Conservation (phyloP, 2,888 invertebrate genomes). For the Tolmerus cingulatus region DNA sequence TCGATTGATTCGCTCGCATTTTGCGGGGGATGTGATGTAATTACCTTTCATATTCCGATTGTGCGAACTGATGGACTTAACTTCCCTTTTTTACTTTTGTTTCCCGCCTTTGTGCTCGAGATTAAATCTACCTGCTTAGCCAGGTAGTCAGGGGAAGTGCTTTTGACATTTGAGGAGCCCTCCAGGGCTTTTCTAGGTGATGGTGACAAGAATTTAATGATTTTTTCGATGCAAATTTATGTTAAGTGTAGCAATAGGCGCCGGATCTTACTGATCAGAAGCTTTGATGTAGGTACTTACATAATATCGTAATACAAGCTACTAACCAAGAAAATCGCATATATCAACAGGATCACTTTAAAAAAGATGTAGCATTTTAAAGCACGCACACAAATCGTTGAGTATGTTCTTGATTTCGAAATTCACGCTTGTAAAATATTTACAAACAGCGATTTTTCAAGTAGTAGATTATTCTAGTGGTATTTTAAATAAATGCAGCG, state of each 20-base stretch:
- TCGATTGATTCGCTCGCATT: background rate
- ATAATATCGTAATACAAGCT: background rate
- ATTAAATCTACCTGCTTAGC: background rate
- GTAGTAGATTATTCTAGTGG: too few relatives aligned
- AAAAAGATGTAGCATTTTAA: too few relatives aligned
- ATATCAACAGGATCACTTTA: too few relatives aligned
- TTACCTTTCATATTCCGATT: background rate
- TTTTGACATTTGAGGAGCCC: background rate
- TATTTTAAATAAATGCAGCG: too few relatives aligned
- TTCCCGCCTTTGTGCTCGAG: background rate
- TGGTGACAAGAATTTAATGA: background rate
- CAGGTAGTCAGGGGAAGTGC: background rate
- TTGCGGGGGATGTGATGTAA: background rate
- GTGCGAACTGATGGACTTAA: background rate
- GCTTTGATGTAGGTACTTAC: background rate
- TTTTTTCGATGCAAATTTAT: background rate
- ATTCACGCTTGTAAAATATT: too few relatives aligned
- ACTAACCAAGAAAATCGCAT: too few relatives aligned
- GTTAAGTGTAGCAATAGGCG: background rate
- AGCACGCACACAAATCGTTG: too few relatives aligned
- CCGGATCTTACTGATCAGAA: background rate
- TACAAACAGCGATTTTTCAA: too few relatives aligned
- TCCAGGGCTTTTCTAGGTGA: background rate
- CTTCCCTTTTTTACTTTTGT: background rate
- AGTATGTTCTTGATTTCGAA: too few relatives aligned